Evolutionary conservation across 2,797 vertebrate genomes (phyloP), one percentile per base, ranked within the genome.

Genomic region (Oreortyx pictus): DNA sequence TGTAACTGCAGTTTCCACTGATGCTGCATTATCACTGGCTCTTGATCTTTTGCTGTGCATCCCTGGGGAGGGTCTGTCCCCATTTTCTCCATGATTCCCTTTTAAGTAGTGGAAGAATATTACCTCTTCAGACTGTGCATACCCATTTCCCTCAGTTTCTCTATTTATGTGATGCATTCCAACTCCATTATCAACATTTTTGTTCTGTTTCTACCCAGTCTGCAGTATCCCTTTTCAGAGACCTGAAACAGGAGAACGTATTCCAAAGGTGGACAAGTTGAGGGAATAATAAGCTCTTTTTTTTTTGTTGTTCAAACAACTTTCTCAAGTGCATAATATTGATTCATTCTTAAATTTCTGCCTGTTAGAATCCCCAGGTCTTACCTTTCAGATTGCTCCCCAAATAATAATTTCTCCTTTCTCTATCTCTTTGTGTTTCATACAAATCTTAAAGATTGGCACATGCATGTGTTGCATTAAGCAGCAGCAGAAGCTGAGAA

Each of bases 191-290:
- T 3, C 1, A 41, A 18, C 25, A 52, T 47, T 4, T 44, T 64
- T 19, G 4, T 49, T 35, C 16, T 62, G 3, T 64, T 71, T 86
- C n/a, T 84, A 11, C 6, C 8, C 14, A 35, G 2, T 52, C 50
- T 22, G 1, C 8, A 62, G 23, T 47, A 25, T 74, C 29, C 25
- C 3, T 56, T 3, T 59, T 86, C 29, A 31, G 5, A 81, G 17
- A 66, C 8, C 10, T 59, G 52, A 82, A 83, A 25, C 2, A 62
- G 11, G 25, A 11, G 24, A 76, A 25, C 5, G 8, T 33, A 18
- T 23, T 24, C 29, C 23, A 92, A 43, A 23, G 3, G 9, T 31
- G 23, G 6, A 2, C n/a, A 47, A 3, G 5, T 10, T 1, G 1
- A 71, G 15, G 3, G 4, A 49, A 25, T 17, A 72, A 37, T 27